Evolutionary conservation across 2,797 vertebrate species (phyloP).

Genomic region (Pogoniulus pusillus): DNA sequence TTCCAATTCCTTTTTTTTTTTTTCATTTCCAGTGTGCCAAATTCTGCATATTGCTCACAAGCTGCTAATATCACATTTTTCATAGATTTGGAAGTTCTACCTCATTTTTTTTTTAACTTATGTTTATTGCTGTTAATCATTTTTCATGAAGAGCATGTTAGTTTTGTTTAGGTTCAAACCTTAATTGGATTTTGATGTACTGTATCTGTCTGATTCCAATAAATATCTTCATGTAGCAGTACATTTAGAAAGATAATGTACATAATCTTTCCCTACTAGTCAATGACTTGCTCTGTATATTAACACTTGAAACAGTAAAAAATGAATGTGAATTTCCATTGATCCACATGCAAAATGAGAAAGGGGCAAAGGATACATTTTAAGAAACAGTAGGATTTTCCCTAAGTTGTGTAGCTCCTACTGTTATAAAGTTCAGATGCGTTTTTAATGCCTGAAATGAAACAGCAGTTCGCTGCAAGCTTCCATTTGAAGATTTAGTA

Average conservation of each 20-base stretch:
- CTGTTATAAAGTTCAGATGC: background rate
- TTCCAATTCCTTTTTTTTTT: background rate
- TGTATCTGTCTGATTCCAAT: background rate
- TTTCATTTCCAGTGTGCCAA: background rate
- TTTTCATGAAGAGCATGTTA: background rate
- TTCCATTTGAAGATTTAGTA: background rate
- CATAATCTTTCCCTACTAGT: background rate
- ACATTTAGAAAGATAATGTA: background rate
- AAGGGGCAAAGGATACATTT: background rate
- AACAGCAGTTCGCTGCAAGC: background rate
- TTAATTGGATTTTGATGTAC: background rate
- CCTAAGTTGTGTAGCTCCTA: background rate
- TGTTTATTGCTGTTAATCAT: background rate
- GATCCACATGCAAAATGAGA: background rate
- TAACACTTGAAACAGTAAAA: background rate
- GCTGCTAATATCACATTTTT: background rate
- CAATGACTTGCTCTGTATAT: background rate
- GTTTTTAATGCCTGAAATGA: conserved; percentile 21
- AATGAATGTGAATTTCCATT: background rate
- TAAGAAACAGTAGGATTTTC: background rate
- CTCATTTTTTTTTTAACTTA: background rate
- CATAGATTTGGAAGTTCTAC: background rate
- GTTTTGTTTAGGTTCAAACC: background rate
- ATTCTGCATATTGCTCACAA: background rate
- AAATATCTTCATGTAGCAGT: background rate